phyloP scores from a whole-genome alignment of 2,113 vertebrate species.

The Meleagris gallopavo region DNA sequence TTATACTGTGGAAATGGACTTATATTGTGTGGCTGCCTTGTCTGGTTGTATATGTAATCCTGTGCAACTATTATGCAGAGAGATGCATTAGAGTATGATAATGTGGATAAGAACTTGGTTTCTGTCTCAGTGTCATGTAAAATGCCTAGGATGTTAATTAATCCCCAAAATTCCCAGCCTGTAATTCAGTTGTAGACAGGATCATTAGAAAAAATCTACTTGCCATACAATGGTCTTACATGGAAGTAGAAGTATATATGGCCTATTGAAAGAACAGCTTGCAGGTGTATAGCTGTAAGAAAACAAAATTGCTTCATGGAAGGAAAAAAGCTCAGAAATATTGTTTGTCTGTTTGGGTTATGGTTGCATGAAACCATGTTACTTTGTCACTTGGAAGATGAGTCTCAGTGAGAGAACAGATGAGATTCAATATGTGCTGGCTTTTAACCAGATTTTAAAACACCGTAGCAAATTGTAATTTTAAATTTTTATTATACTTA shows the following conservation, averaged over 20 bases:
- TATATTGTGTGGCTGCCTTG: not conserved
- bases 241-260: not conserved
- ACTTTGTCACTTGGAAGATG: conserved; percentile 17
- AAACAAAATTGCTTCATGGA: conserved; percentile 15
- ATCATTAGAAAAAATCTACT: not conserved
- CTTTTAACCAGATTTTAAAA: conserved; percentile 43
- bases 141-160: not conserved
- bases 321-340: conserved; percentile 24
- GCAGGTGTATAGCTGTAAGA: conserved; percentile 15
- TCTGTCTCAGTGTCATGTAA: not conserved
- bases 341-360: conserved; percentile 32
- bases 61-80: not conserved
- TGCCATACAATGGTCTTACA: not conserved
- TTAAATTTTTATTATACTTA: not conserved
- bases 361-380: not conserved
- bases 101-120: not conserved
- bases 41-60: not conserved
- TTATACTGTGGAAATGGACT: not conserved
- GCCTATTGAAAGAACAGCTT: conserved; percentile 35
- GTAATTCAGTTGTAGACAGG: not conserved
- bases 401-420: conserved; percentile 39
- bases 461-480: not conserved
- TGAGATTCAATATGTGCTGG: conserved; percentile 45
- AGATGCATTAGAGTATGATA: not conserved
- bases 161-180: not conserved